A percentile compares a stretch with the other conserved stretches of the same genome.
These are phyloP conservation scores for Stigmatopora nigra DNA, from an alignment of 2,113 vertebrate species.

Conservation along the genomic window DNA sequence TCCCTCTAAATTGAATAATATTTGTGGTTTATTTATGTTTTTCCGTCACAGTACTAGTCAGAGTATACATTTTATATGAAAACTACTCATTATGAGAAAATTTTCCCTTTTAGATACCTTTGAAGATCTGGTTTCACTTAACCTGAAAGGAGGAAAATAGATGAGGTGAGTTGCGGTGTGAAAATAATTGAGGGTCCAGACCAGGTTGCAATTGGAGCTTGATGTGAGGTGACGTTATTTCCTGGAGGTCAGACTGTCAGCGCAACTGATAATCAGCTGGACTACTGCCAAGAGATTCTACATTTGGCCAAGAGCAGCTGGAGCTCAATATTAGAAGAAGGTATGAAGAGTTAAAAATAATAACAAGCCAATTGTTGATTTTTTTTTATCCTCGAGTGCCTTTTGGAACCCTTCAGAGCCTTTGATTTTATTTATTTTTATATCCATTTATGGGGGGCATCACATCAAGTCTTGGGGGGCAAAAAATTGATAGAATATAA, in stretches of 20 bases:
- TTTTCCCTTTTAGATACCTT: neutral
- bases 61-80: slow-evolving; percentile 7
- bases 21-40: slow-evolving; percentile 34
- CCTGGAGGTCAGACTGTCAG: slow-evolving; percentile 50
- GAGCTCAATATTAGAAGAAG: slow-evolving; percentile 16
- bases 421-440: slow-evolving; percentile 20
- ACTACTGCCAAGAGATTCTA: slow-evolving; percentile 30
- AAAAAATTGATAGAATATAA: neutral
- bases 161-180: slow-evolving; percentile 18
- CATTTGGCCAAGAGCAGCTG: slow-evolving; percentile 31
- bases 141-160: neutral
- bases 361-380: neutral
- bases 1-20: slow-evolving; percentile 34
- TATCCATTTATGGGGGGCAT: slow-evolving; percentile 2
- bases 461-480: neutral
- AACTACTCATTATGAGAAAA: neutral
- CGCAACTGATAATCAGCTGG: slow-evolving; percentile 43
- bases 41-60: slow-evolving; percentile 33
- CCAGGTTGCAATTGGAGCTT: slow-evolving; percentile 2
- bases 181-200: slow-evolving; percentile 39
- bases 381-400: neutral
- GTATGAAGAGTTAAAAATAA: slow-evolving; percentile 9
- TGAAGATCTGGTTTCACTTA: neutral
- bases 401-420: neutral
- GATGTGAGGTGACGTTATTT: slow-evolving; percentile 35